Evolutionary conservation across 2,797 vertebrate genomes (phyloP), one percentile per base, ranked within the genome.

Genomic region (Scyliorhinus canicula): DNA sequence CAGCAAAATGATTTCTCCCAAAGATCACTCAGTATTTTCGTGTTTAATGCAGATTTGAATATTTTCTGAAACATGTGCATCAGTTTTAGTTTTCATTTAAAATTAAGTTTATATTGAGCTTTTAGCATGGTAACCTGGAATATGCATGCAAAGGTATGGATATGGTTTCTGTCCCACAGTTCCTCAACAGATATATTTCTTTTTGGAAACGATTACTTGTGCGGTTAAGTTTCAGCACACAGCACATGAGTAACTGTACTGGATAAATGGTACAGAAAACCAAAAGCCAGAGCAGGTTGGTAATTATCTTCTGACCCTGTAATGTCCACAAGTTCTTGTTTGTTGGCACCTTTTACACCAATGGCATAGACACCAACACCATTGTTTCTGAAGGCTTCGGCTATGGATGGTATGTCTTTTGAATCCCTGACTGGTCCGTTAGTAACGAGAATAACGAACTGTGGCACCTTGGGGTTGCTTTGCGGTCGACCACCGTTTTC

Each of bases 381-480:
- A n/a, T 74, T 31, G 0, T 8, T 6, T 0, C 31, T 52, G 31
- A 94, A 35, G 47, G 44, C 4, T 2, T 71, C 21, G n/a, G 93
- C 31, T 71, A 94, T 55, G 31, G 28, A 31, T 35, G 47, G 93
- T 21, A 94, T 71, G 40, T 52, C 47, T 52, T 8, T 35, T 55
- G 67, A 31, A 52, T 94, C 93, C 9, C 21, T 21, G 47, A 24
- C 12, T 21, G 0, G 4, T 69, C 65, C 67, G 55, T 94, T 47
- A 74, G 93, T 94, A 52, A 94, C n/a, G 28, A 94, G 26, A 74
- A 94, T 94, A 50, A 94, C 14, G 14, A 94, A 52, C 31, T 74
- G 93, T 19, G 67, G 47, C 44, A 94, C 67, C 0, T n/a, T 74
- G 44, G 44, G 7, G 19, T 16, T 50, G 28, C 50, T 19, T 50